Evolutionary conservation across 1,140 invertebrate genomes (phyloP).

Genomic region (Lepidostoma basale): DNA sequence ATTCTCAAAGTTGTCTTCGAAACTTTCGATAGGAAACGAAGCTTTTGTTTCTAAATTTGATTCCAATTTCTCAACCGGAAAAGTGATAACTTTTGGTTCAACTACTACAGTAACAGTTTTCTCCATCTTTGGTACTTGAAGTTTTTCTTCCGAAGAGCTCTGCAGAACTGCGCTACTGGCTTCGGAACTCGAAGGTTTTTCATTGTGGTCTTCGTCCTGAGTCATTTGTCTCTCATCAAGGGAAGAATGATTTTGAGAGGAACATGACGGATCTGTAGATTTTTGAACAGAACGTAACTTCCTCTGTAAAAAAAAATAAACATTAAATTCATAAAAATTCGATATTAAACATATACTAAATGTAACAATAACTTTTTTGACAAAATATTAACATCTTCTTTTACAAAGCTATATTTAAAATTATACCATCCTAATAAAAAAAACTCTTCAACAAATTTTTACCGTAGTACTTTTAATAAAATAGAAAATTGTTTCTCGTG

Average conservation of each 20-base stretch:
- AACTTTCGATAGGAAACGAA: conserved; percentile 49
- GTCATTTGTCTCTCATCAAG: conserved; percentile 55
- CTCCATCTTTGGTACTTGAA: conserved; percentile 18
- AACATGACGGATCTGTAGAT: conserved; percentile 64
- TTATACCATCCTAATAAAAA: too few relatives aligned
- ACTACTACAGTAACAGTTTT: conserved; percentile 28
- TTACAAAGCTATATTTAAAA: too few relatives aligned
- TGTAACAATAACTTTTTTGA: too few relatives aligned
- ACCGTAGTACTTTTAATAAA: too few relatives aligned
- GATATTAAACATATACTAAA: background rate
- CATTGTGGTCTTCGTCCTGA: conserved; percentile 48
- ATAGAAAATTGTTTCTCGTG: too few relatives aligned
- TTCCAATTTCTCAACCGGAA: conserved; percentile 3
- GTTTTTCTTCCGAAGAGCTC: conserved; percentile 26
- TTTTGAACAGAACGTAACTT: conserved; percentile 75
- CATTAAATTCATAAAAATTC: background rate
- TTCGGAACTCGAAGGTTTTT: conserved; percentile 38
- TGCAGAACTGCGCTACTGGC: conserved; percentile 26
- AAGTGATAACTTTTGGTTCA: conserved; percentile 2
- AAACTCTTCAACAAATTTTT: too few relatives aligned
- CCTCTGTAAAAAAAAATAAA: conserved; percentile 58
- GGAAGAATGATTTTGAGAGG: conserved; percentile 58
- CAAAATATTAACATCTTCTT: too few relatives aligned
- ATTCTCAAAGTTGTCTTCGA: conserved; percentile 57
- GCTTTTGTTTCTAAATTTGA: background rate